Percentiles rank a stretch among this genome's conserved stretches.
phyloP scores from a whole-genome alignment of 2,888 invertebrate species.

The Yponomeuta cagnagella region DNA sequence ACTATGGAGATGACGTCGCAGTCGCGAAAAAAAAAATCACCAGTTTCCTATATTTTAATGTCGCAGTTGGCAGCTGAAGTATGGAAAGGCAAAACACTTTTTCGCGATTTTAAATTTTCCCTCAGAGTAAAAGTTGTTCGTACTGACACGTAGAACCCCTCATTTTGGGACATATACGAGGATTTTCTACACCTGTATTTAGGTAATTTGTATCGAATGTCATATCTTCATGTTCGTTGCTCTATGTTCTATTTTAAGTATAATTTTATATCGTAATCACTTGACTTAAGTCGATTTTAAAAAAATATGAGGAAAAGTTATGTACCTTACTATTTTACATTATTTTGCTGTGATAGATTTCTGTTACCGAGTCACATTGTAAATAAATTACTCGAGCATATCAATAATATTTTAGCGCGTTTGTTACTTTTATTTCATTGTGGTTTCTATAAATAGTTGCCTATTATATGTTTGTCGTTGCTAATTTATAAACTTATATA shows the following conservation, averaged over 20 bases:
- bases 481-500: neutral
- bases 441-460: neutral
- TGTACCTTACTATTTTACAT: neutral
- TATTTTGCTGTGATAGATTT: conserved; percentile 5
- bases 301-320: neutral
- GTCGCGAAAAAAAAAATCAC: no score
- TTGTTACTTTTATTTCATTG: neutral
- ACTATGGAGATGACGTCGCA: no score
- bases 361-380: neutral
- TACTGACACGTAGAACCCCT: no score
- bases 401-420: neutral
- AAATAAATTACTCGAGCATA: conserved; percentile 12
- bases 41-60: no score
- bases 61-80: no score
- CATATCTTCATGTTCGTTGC: conserved; percentile 10
- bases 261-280: neutral
- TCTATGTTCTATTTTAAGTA: neutral
- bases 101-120: no score
- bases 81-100: no score
- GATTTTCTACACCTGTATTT: neutral
- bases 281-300: neutral
- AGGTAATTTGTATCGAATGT: conserved; percentile 9
- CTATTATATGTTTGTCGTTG: neutral
- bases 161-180: no score
- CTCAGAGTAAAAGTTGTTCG: no score